These are phyloP conservation scores for Clusia tigrina DNA, from an alignment of 2,888 invertebrate genomes.

Conservation along the genomic window DNA sequence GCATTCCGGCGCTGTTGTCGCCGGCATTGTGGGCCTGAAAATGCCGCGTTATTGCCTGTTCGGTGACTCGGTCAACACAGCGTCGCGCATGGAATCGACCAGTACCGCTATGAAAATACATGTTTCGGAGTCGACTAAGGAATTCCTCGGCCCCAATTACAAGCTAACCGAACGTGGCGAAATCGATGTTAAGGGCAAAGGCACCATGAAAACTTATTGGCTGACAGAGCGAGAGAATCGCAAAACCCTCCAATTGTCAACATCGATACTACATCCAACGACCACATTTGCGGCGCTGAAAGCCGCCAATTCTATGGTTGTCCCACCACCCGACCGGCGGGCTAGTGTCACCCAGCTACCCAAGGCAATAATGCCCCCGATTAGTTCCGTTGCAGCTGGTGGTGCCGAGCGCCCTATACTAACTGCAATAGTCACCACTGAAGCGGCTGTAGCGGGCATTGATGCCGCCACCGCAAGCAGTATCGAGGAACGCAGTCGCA, in stretches of 20 bases:
- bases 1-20: constrained; percentile 91
- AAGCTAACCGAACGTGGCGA: constrained; percentile 81
- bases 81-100: constrained; percentile 92
- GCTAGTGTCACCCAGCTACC: constrained; percentile 26
- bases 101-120: constrained; percentile 94
- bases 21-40: constrained; percentile 92
- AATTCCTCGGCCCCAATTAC: constrained; percentile 78
- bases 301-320: background rate
- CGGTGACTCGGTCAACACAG: constrained; percentile 91
- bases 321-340: constrained; percentile 25
- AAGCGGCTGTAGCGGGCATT: constrained; percentile 51
- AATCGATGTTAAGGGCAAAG: constrained; percentile 91
- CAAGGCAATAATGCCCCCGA: constrained; percentile 39
- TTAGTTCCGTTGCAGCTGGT: constrained; percentile 27
- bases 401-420: constrained; percentile 9
- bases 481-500: constrained; percentile 71
- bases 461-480: constrained; percentile 30
- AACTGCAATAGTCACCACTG: background rate
- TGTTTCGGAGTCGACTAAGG: constrained; percentile 87
- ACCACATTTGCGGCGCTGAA: constrained; percentile 36
- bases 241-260: constrained; percentile 64
- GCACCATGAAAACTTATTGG: constrained; percentile 91
- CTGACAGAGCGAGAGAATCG: constrained; percentile 77
- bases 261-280: constrained; percentile 49
- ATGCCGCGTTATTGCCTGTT: constrained; percentile 79